These are phyloP conservation scores for Drosophila putrida DNA, from an alignment of 2,888 invertebrate genomes.

Conservation along the genomic window DNA sequence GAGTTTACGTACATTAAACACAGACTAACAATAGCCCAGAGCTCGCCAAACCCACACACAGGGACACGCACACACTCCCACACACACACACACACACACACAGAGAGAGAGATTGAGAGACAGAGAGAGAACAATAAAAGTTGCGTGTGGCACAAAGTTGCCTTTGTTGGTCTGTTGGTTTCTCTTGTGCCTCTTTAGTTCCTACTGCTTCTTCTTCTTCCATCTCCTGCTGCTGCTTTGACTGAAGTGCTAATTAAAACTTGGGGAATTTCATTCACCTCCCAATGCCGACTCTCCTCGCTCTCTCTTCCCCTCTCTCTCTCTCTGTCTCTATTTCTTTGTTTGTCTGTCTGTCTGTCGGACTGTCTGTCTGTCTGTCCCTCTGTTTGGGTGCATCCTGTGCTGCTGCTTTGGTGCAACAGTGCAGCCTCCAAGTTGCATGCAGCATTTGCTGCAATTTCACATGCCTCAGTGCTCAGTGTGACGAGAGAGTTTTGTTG, in stretches of 20 bases:
- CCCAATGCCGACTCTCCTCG: background rate
- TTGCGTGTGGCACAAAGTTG: constrained; percentile 41
- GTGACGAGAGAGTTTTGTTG: background rate
- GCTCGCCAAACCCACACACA: background rate
- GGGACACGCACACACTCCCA: background rate
- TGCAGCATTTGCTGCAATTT: constrained; percentile 17
- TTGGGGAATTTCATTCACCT: constrained; percentile 28
- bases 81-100: background rate
- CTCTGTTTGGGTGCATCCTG: background rate
- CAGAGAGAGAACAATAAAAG: constrained; percentile 22
- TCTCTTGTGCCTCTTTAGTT: background rate
- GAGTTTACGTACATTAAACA: constrained; percentile 27
- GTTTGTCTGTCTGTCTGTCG: background rate
- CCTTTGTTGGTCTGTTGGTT: constrained; percentile 6
- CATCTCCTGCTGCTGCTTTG: constrained; percentile 20
- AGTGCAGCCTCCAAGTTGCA: constrained; percentile 7
- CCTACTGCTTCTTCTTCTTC: no score
- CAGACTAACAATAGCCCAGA: constrained; percentile 13
- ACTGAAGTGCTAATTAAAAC: constrained; percentile 55
- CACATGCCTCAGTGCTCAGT: constrained; percentile 2
- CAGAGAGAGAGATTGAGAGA: background rate
- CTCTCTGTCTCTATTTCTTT: background rate
- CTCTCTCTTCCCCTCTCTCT: background rate
- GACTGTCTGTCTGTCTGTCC: background rate
- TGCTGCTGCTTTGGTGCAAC: constrained; percentile 3